A percentile compares a stretch with the other conserved stretches of the same genome.
Conservation (phyloP, 2,113 vertebrate species). For the Prionailurus bengalensis region DNA sequence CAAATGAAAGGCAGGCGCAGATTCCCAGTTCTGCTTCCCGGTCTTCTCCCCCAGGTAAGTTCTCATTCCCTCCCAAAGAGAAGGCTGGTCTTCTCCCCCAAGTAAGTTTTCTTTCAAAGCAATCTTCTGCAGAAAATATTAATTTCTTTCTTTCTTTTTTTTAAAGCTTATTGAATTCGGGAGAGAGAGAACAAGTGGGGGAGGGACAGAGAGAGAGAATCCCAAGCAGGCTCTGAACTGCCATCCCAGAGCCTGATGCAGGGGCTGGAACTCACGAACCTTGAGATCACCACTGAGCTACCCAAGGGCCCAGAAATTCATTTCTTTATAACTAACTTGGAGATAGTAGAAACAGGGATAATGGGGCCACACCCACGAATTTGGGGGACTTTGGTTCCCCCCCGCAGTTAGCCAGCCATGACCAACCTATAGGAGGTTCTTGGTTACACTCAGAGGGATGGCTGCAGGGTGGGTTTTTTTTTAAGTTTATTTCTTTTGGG, state of each 20-base stretch:
- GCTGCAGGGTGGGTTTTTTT: no score
- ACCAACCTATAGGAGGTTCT: background rate
- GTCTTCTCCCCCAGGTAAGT: background rate
- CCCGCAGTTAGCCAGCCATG: rapidly evolving
- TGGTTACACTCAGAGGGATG: rapidly evolving
- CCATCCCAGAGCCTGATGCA: no score
- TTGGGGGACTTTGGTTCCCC: background rate
- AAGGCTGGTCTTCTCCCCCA: background rate
- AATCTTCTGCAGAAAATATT: background rate
- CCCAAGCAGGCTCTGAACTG: no score
- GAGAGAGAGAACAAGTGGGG: no score
- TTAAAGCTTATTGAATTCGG: no score
- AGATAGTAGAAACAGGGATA: background rate
- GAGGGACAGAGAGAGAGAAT: no score
- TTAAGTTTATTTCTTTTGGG: no score
- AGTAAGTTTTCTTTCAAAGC: background rate
- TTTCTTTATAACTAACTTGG: background rate
- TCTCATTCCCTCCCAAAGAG: background rate
- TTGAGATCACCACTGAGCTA: no score
- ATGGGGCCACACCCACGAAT: rapidly evolving
- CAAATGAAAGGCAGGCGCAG: background rate
- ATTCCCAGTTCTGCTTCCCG: background rate
- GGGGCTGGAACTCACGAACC: no score
- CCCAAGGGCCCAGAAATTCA: no score
- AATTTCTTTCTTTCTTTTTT: background rate